Evolutionary conservation across 2,113 vertebrate genomes (phyloP).

Genomic region (Eudyptes chrysolophus): DNA sequence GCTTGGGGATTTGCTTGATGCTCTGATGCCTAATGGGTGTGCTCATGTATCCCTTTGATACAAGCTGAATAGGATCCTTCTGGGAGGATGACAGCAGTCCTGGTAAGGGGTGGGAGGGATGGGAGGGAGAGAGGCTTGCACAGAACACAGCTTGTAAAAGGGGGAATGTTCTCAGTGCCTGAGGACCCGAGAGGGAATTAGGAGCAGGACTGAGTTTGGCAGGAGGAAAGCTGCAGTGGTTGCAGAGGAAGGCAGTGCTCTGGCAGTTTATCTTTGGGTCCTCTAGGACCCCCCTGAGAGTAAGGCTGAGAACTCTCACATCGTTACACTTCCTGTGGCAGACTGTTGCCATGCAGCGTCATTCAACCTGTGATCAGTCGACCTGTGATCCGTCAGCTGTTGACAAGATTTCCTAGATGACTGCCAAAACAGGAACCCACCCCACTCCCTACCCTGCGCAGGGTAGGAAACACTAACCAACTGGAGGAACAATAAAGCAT

Average conservation of each 20-base stretch:
- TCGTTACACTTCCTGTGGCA: not conserved
- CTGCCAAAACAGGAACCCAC: not conserved
- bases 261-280: not conserved
- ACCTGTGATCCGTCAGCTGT: not conserved
- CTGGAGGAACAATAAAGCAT: not conserved
- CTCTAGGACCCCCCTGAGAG: not conserved
- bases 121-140: not conserved
- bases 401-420: not conserved
- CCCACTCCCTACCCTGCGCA: not conserved
- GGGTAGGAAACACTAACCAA: not conserved
- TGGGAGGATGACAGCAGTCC: not conserved
- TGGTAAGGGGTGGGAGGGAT: not conserved
- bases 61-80: not conserved
- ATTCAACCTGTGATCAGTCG: accelerated
- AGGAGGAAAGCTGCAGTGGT: not conserved
- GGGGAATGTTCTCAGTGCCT: not conserved
- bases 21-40: not conserved
- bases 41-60: not conserved
- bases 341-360: not conserved
- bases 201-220: not conserved
- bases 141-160: not conserved
- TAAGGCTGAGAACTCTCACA: not conserved
- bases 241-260: not conserved
- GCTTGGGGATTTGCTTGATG: not conserved
- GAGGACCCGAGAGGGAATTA: not conserved